Percentiles rank a stretch among this genome's conserved stretches.
These are phyloP conservation scores for Okapia johnstoni DNA, from an alignment of 2,113 vertebrate species.

Conservation along the genomic window DNA sequence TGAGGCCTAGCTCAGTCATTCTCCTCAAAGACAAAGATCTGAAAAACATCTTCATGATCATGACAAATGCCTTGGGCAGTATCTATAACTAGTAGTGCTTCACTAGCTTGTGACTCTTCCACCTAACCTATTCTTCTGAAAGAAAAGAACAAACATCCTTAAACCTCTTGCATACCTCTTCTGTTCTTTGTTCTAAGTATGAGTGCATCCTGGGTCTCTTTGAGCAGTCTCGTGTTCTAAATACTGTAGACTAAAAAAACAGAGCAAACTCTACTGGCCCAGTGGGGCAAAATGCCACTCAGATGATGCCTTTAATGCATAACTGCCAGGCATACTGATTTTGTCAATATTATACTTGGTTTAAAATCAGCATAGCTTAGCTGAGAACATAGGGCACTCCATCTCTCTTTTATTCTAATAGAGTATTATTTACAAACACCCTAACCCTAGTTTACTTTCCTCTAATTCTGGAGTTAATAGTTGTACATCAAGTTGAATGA, in stretches of 20 bases:
- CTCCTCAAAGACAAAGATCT: neutral
- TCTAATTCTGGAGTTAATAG: slow-evolving; percentile 8
- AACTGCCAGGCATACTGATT: slow-evolving; percentile 51
- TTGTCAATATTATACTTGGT: slow-evolving; percentile 30
- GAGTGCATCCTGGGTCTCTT: neutral
- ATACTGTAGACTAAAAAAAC: slow-evolving; percentile 57
- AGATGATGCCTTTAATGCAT: slow-evolving; percentile 59
- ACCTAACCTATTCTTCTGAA: neutral
- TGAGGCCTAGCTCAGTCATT: neutral
- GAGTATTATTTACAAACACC: slow-evolving; percentile 30
- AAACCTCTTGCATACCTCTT: neutral
- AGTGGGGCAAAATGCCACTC: slow-evolving; percentile 60
- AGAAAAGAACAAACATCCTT: neutral
- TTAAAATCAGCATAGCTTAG: slow-evolving; percentile 36
- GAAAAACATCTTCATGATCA: neutral
- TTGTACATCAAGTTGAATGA: slow-evolving; percentile 16
- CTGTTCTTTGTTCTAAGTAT: slow-evolving; percentile 23
- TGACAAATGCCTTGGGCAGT: neutral
- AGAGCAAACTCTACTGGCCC: slow-evolving; percentile 52
- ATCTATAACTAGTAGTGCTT: neutral
- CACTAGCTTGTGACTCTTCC: neutral
- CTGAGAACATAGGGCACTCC: neutral
- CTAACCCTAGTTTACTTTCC: slow-evolving; percentile 35
- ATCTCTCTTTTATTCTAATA: slow-evolving; percentile 48
- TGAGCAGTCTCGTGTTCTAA: slow-evolving; percentile 52